A percentile compares a stretch with the other conserved stretches of the same genome.
Conservation (phyloP, 2,113 vertebrate species). For the Myiopsitta monachus region DNA sequence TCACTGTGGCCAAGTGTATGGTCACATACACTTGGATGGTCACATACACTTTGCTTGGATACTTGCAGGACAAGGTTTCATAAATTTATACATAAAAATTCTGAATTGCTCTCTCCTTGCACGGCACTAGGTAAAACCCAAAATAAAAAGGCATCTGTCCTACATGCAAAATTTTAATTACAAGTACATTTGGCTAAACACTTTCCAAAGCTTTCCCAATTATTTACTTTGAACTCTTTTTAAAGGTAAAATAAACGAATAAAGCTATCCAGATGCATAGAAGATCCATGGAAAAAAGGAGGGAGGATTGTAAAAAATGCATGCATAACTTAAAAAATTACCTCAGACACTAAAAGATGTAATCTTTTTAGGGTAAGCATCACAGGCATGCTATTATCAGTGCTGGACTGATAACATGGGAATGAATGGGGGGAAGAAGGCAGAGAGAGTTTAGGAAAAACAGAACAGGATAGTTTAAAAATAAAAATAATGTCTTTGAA, state of each 20-base stretch:
- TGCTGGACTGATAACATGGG: conserved; percentile 5
- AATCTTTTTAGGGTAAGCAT: background rate
- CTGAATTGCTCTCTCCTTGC: background rate
- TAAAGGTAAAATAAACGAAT: background rate
- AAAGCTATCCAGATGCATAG: conserved; percentile 24
- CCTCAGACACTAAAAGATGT: background rate
- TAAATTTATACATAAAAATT: background rate
- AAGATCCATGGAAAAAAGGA: conserved; percentile 30
- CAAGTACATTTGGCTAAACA: background rate
- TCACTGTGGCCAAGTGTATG: background rate
- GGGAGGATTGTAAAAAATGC: background rate
- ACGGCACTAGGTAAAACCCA: background rate
- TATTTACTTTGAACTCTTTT: background rate
- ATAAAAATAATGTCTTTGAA: background rate
- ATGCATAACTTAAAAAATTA: conserved; percentile 37
- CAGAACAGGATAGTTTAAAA: background rate
- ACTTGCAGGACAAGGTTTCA: background rate
- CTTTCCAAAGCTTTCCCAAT: background rate
- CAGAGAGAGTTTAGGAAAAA: conserved; percentile 27
- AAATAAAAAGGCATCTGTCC: background rate
- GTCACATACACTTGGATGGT: background rate
- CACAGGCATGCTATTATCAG: conserved; percentile 49
- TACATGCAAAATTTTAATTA: background rate
- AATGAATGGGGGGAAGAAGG: background rate
- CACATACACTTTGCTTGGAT: background rate